A percentile compares a stretch with the other conserved stretches of the same genome.
These are phyloP conservation scores for Ceriagrion tenellum DNA, from an alignment of 2,888 invertebrate species.

Conservation along the genomic window DNA sequence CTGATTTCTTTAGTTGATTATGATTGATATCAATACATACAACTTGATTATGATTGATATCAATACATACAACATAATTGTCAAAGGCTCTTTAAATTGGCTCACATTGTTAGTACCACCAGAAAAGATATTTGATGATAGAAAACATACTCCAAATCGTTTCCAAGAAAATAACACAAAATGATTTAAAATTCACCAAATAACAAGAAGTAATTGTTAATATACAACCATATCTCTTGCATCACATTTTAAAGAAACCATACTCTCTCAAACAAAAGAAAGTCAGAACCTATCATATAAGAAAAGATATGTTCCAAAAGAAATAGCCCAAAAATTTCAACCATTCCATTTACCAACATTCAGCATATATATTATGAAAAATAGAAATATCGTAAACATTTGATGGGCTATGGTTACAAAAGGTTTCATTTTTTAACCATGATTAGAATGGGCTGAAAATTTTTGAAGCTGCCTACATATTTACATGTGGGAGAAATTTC, in stretches of 20 bases:
- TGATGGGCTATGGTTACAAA: too few relatives aligned
- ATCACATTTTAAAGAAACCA: neutral
- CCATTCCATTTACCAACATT: neutral
- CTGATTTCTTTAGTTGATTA: neutral
- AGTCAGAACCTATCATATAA: neutral
- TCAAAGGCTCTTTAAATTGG: neutral
- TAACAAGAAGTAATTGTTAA: too few relatives aligned
- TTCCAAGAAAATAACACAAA: neutral
- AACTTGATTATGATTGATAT: neutral
- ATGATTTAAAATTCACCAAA: neutral
- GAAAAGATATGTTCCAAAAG: neutral
- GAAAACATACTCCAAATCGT: neutral
- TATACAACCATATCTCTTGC: neutral
- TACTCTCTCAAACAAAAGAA: neutral
- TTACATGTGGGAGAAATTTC: too few relatives aligned
- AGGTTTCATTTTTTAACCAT: too few relatives aligned
- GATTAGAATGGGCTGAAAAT: too few relatives aligned
- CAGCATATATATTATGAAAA: neutral
- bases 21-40: neutral
- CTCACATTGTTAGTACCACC: neutral
- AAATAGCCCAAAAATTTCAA: neutral
- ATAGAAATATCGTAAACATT: too few relatives aligned
- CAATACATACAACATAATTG: neutral
- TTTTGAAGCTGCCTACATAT: too few relatives aligned
- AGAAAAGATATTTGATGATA: neutral